phyloP scores from a whole-genome alignment of 1,140 invertebrate genomes.

The Cydia fagiglandana region DNA sequence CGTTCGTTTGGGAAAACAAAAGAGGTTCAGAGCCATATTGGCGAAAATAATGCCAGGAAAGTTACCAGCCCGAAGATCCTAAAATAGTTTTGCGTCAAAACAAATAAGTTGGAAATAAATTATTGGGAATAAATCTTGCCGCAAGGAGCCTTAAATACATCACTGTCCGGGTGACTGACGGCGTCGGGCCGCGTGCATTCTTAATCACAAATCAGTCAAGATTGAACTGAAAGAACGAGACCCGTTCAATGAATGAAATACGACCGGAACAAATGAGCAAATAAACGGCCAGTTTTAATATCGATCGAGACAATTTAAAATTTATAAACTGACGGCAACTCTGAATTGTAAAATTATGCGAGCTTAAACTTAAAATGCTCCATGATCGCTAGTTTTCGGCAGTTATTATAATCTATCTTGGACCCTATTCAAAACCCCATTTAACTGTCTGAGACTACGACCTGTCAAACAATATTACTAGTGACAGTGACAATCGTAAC shows the following conservation, averaged over 20 bases:
- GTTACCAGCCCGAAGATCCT: not conserved
- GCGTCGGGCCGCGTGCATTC: conserved; percentile 22
- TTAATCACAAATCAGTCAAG: conserved; percentile 22
- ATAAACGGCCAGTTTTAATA: not conserved
- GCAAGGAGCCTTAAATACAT: conserved; percentile 13
- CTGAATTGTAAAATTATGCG: no score
- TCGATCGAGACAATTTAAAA: no score
- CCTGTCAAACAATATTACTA: no score
- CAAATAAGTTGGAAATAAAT: conserved; percentile 8
- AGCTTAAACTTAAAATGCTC: no score
- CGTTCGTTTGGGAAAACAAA: not conserved
- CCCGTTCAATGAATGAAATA: not conserved
- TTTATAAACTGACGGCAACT: no score
- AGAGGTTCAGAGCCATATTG: not conserved
- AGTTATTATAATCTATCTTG: no score
- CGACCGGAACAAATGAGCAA: not conserved
- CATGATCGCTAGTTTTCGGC: no score
- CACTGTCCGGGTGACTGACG: conserved; percentile 17
- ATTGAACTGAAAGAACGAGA: conserved; percentile 29
- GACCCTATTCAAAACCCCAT: no score
- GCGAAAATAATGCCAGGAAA: not conserved
- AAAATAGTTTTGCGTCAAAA: conserved; percentile 20
- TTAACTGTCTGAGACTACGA: no score
- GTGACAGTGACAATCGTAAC: no score
- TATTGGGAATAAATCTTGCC: conserved; percentile 22